Evolutionary conservation across 2,888 invertebrate genomes (phyloP).

Genomic region (Drosophila stalkeri): DNA sequence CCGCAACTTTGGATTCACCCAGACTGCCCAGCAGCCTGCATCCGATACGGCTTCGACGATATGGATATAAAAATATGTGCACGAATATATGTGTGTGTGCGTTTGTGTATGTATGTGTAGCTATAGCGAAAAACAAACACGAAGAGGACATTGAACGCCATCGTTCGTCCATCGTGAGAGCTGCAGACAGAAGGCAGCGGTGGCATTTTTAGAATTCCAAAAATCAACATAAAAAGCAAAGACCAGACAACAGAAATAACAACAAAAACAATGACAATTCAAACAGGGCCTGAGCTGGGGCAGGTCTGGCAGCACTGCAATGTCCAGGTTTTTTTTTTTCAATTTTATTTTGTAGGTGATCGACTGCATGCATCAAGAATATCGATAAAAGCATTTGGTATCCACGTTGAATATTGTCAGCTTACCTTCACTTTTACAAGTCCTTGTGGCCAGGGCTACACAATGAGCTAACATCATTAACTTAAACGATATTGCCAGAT

Average conservation of each 20-base stretch:
- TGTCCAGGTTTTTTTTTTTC: conserved; percentile 15
- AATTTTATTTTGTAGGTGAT: conserved; percentile 18
- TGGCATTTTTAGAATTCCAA: conserved; percentile 74
- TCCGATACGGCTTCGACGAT: conserved; percentile 40
- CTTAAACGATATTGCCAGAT: conserved; percentile 3
- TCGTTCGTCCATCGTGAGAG: conserved; percentile 19
- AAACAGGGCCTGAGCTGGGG: conserved; percentile 20
- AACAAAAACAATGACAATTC: conserved; percentile 37
- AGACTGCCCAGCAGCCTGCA: conserved; percentile 47
- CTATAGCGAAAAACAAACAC: conserved; percentile 33
- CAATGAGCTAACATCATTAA: background rate
- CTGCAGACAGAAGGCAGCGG: conserved; percentile 45
- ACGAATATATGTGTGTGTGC: conserved; percentile 6
- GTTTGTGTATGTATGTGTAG: conserved; percentile 13
- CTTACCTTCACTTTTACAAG: background rate
- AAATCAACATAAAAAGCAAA: conserved; percentile 63
- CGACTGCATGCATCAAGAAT: conserved; percentile 1
- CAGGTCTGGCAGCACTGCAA: conserved; percentile 45
- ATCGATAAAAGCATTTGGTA: background rate
- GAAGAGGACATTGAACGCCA: conserved; percentile 53
- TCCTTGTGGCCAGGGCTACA: background rate
- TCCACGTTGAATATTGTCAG: background rate
- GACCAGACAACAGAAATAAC: conserved; percentile 48
- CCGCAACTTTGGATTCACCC: conserved; percentile 31
- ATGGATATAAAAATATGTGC: background rate